A percentile compares a stretch with the other conserved stretches of the same genome.
These are phyloP conservation scores for Corydoras maculifer DNA, from an alignment of 2,113 vertebrate species.

Conservation along the genomic window DNA sequence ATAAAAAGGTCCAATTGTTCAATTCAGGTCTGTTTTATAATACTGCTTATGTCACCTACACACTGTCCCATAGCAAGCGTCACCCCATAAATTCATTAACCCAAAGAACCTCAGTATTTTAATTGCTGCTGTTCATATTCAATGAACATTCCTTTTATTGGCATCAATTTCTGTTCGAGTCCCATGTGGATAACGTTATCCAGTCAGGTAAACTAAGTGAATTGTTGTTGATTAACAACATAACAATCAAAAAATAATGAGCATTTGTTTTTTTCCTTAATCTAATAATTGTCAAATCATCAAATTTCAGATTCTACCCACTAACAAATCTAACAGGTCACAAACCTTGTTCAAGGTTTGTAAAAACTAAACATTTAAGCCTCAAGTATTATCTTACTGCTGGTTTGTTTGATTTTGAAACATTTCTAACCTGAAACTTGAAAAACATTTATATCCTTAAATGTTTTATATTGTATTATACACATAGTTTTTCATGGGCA, in stretches of 20 bases:
- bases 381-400: conserved; percentile 20
- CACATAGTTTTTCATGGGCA: conserved; percentile 6
- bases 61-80: conserved; percentile 64
- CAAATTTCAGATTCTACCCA: no score
- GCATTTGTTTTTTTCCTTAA: no score
- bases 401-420: conserved; percentile 10
- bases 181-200: background rate
- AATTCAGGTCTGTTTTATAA: no score
- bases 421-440: conserved; percentile 36
- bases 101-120: conserved; percentile 67
- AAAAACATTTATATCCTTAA: conserved; percentile 12
- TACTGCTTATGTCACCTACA: conserved; percentile 56
- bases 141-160: conserved; percentile 50
- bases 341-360: no score
- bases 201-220: no score
- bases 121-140: conserved; percentile 75
- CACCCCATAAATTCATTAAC: conserved; percentile 8
- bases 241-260: no score
- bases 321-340: no score
- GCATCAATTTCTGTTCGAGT: background rate
- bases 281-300: no score
- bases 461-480: background rate
- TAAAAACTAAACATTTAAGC: conserved; percentile 10
- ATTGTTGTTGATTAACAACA: no score
- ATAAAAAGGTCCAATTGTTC: no score